Percentiles rank a stretch among this genome's conserved stretches.
phyloP scores from a whole-genome alignment of 2,797 vertebrate species.

The Onychomys torridus region DNA sequence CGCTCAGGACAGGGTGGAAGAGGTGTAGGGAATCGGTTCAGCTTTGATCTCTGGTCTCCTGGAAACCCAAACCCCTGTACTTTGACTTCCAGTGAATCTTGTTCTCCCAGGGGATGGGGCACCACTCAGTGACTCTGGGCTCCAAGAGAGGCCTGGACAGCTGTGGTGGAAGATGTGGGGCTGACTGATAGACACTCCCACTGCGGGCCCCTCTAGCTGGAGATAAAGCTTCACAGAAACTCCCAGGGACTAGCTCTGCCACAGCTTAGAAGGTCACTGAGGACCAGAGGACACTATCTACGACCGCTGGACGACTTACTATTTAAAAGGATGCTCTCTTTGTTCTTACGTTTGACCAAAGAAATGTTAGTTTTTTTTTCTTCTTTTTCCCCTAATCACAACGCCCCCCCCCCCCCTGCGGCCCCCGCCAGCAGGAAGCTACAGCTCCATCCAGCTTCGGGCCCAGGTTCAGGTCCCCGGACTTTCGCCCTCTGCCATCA shows the following conservation, averaged over 20 bases:
- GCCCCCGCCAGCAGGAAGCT: not conserved
- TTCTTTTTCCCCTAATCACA: not conserved
- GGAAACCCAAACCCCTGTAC: not conserved
- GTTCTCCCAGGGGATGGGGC: not conserved
- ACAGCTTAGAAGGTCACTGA: not conserved
- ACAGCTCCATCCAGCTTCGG: no score
- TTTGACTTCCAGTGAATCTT: not conserved
- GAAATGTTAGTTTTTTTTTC: not conserved
- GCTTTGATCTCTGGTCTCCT: not conserved
- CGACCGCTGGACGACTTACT: not conserved
- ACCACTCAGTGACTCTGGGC: not conserved
- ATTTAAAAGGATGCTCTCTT: constrained; percentile 51
- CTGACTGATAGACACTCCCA: not conserved
- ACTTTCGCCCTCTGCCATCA: not conserved
- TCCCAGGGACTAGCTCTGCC: not conserved
- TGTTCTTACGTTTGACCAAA: constrained; percentile 56
- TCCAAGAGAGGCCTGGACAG: not conserved
- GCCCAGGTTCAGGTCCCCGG: not conserved
- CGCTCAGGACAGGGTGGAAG: not conserved
- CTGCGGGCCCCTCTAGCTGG: fast-evolving
- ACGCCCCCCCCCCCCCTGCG: not conserved
- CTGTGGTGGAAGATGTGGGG: not conserved
- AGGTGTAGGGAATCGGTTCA: fast-evolving
- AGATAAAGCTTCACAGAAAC: not conserved
- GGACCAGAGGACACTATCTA: not conserved